Percentiles rank a stretch among this genome's conserved stretches.
Conservation (phyloP, 2,797 vertebrate genomes). For the Danio albolineatus region DNA sequence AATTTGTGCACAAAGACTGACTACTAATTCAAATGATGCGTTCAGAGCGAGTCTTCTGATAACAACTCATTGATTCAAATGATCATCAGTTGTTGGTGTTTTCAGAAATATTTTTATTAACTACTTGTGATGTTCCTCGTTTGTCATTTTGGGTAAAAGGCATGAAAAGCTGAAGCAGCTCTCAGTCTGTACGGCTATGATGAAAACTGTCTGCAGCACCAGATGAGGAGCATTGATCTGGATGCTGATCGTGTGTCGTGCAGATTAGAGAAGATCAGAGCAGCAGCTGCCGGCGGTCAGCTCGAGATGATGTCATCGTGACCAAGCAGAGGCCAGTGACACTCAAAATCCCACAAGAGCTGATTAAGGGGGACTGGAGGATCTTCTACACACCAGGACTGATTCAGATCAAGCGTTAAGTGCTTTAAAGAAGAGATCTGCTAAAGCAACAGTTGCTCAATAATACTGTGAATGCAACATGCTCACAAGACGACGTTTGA, state of each 20-base stretch:
- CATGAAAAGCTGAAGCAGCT: too few relatives aligned
- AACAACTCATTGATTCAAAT: too few relatives aligned
- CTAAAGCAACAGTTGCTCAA: background rate
- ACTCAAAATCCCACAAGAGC: constrained; percentile 30
- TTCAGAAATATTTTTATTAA: too few relatives aligned
- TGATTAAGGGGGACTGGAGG: constrained; percentile 31
- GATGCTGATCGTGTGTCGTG: background rate
- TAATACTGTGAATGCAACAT: background rate
- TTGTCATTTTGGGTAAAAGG: background rate
- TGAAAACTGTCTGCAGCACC: background rate
- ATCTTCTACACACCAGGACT: constrained; percentile 18
- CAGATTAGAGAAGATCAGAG: constrained; percentile 23
- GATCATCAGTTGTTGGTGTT: too few relatives aligned
- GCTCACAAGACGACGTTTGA: background rate
- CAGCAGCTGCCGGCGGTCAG: background rate
- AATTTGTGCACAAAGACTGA: too few relatives aligned
- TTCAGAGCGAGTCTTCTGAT: too few relatives aligned
- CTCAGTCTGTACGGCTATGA: background rate
- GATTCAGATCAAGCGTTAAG: constrained; percentile 19
- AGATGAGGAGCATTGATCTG: background rate
- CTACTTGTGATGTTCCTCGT: too few relatives aligned
- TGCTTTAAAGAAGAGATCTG: background rate
- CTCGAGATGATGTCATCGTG: constrained; percentile 32
- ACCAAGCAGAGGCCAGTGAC: constrained; percentile 28
- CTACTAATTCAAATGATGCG: too few relatives aligned